These are phyloP conservation scores for Struthio camelus DNA, from an alignment of 2,113 vertebrate genomes.

Conservation along the genomic window DNA sequence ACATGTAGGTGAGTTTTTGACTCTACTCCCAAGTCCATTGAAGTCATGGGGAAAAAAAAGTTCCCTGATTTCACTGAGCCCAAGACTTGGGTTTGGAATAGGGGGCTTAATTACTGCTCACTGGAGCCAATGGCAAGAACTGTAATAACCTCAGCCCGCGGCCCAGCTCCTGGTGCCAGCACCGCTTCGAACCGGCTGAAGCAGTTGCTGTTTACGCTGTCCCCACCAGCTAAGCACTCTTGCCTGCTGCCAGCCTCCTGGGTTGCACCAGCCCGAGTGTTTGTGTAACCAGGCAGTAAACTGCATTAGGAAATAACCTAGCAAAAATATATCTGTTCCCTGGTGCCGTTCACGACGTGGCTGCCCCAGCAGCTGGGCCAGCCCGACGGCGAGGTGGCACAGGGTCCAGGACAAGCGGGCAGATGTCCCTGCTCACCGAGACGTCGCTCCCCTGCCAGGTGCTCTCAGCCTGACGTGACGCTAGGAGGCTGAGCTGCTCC, in stretches of 20 bases:
- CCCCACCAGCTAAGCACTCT: not conserved
- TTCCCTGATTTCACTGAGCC: not conserved
- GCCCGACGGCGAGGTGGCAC: not conserved
- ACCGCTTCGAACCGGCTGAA: not conserved
- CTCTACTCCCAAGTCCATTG: not conserved
- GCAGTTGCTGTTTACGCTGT: not conserved
- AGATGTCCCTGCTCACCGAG: not conserved
- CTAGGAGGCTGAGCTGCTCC: not conserved
- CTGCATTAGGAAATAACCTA: not conserved
- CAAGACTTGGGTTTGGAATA: not conserved
- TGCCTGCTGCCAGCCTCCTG: not conserved
- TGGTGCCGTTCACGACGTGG: fast-evolving
- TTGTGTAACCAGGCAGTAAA: slow-evolving; percentile 3
- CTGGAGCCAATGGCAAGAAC: not conserved
- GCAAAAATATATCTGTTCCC: not conserved
- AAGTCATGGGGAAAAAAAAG: not conserved
- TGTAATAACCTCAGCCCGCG: not conserved
- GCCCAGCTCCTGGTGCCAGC: not conserved
- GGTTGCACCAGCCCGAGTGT: not conserved
- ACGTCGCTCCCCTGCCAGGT: not conserved
- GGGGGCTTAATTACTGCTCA: not conserved
- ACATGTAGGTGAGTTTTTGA: not conserved
- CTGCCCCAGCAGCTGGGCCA: not conserved
- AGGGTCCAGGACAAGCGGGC: fast-evolving
- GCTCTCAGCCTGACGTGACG: fast-evolving